Base-by-base conservation (phyloP, 1,140 invertebrate genomes). In the Caenorhabditis latens region DNA sequence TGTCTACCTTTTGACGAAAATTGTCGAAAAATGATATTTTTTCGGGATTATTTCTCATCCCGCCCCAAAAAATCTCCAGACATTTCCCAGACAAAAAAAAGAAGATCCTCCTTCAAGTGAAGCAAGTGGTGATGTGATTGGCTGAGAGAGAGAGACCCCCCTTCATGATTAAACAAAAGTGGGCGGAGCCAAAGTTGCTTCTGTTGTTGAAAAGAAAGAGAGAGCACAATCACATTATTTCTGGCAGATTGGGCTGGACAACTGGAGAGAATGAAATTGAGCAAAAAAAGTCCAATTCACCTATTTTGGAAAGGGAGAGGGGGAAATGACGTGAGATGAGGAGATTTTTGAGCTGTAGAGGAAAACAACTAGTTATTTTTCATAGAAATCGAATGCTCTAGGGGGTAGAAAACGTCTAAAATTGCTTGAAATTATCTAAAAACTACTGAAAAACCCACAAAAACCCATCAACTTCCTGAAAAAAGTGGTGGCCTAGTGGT, bases 201-300 rank as follows among this genome's bases (percentile, higher is more conserved):
- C n/a, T 21, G 8, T 21, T 21, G 11, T 11, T 21, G 14, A 24
- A 21, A 19, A 46, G 8, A 40, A 1, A 43, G 16, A 13, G 14
- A 32, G 9, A 21, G 11, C 65, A 43, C 14, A 71, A 71, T 71
- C 65, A 46, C 65, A 71, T 71, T 71, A 71, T 71, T 71, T 46
- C 65, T 13, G 65, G 16, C 16, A 46, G 42, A 71, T 71, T 71
- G 65, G 61, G n/a, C 57, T n/a, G n/a, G n/a, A 58, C n/a, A 8
- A 24, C 14, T 21, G 11, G 61, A 40, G 61, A 40, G 32, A 65
- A 65, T 32, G 61, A 65, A 65, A 40, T 65, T 65, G 21, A 58
- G 57, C 57, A 58, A 43, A 71, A n/a, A 79, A 79, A 79, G 40
- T 79, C 46, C 71, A 50, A 79, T 63, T 63, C 61, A 63, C 61